A percentile compares a stretch with the other conserved stretches of the same genome.
Evolutionary conservation across 2,888 invertebrate genomes (phyloP).

Genomic region (Drepana falcataria): DNA sequence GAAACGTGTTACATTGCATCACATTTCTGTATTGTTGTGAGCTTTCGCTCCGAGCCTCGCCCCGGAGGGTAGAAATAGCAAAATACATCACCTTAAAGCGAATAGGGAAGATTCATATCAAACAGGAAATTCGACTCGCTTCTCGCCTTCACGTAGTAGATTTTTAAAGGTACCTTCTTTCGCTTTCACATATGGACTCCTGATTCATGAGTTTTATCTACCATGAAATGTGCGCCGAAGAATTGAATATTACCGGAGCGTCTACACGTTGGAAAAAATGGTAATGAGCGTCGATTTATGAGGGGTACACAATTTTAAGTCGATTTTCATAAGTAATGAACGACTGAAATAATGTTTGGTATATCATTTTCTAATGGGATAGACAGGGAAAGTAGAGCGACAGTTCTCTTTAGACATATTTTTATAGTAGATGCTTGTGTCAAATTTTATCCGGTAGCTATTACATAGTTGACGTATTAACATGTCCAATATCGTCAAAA

Average conservation of each 20-base stretch:
- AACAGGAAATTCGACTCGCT: slow-evolving; percentile 74
- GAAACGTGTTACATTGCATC: neutral
- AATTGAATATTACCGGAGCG: slow-evolving; percentile 67
- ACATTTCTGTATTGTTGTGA: slow-evolving; percentile 1
- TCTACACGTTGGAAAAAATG: slow-evolving; percentile 50
- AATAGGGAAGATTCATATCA: slow-evolving; percentile 77
- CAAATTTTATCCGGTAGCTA: too few species aligned
- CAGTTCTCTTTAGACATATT: too few species aligned
- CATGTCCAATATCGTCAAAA: too few species aligned
- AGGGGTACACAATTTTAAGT: too few species aligned
- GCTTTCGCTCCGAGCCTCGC: slow-evolving; percentile 25
- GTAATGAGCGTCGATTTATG: slow-evolving; percentile 38
- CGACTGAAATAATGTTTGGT: too few species aligned
- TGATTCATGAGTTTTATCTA: slow-evolving; percentile 78
- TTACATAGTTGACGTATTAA: too few species aligned
- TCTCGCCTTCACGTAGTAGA: slow-evolving; percentile 55
- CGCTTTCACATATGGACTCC: slow-evolving; percentile 66
- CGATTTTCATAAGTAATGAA: too few species aligned
- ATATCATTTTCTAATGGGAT: too few species aligned
- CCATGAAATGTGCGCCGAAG: slow-evolving; percentile 68
- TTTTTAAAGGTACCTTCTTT: slow-evolving; percentile 67
- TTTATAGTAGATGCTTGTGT: too few species aligned
- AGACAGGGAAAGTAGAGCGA: too few species aligned
- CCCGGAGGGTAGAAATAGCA: slow-evolving; percentile 66
- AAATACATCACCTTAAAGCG: slow-evolving; percentile 78